Evolutionary conservation across 1,140 invertebrate genomes (phyloP), one percentile per base, ranked within the genome.

Genomic region (Calliopsis andreniformis): DNA sequence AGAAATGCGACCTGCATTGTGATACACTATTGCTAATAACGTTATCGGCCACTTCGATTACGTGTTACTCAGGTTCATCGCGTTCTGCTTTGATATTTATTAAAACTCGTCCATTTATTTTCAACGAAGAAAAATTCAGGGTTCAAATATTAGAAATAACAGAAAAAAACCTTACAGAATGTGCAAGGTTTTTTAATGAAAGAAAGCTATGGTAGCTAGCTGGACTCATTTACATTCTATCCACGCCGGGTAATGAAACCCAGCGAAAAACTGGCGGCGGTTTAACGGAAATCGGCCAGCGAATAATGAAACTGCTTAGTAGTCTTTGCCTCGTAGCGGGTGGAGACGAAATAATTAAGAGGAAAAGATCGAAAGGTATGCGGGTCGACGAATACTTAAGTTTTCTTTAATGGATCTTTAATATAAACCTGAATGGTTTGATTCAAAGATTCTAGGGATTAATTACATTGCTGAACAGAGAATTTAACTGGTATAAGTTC

Each of bases 241-340:
- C 87, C 89, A 86, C 88, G 83, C 78, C 79, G 89, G 88, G 87
- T 91, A 90, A 91, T 89, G 89, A 90, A 89, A 88, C 89, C 87
- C 84, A 80, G 88, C 89, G 88, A 89, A 88, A 90, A 89, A 91
- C 88, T 87, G 88, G 84, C 87, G 83, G 88, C 84, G 87, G 86
- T 90, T 88, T 89, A 89, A 89, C 89, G 87, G 89, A 88, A 90
- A 90, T 91, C 89, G 88, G 88, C 87, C 82, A 85, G 86, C 89
- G 89, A 90, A 90, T 91, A 91, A 90, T 91, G 89, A 91, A 91
- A 90, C 89, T 91, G 89, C 89, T 91, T 90, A 88, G 89, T 88
- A 91, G 90, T 91, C 88, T 89, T 90, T 86, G 69, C 82, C 83
- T 53, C 81, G 73, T 78, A 69, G 82, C n/a, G 79, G 85, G 82